Conservation (phyloP, 2,113 vertebrate species). For the Pungitius pungitius region DNA sequence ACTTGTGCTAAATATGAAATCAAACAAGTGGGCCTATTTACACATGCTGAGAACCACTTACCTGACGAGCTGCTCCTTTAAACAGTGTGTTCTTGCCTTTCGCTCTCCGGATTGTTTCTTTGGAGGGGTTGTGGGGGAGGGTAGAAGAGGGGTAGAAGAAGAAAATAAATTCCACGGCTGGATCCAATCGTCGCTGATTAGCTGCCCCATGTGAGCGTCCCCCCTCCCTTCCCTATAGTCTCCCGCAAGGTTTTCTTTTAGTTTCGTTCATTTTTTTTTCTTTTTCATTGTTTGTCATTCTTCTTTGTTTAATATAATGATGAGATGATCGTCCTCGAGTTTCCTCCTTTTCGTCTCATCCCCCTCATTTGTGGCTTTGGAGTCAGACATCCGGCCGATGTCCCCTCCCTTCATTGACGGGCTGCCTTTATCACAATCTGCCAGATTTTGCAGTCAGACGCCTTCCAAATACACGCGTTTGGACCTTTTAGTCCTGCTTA, state of each 20-base stretch:
- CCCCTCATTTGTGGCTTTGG: constrained; percentile 63
- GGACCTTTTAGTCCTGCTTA: constrained; percentile 52
- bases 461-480: constrained; percentile 47
- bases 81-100: constrained; percentile 1
- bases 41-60: constrained; percentile 40
- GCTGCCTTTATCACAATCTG: constrained; percentile 79
- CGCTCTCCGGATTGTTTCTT: constrained; percentile 36
- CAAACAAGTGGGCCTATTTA: constrained; percentile 50
- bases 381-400: constrained; percentile 70
- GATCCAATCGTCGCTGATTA: constrained; percentile 12
- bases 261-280: background rate
- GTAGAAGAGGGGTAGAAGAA: background rate
- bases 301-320: constrained; percentile 4
- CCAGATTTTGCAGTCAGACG: constrained; percentile 73
- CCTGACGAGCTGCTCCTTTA: constrained; percentile 31
- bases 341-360: constrained; percentile 50
- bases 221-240: too few species aligned
- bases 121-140: background rate
- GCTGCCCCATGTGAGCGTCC: background rate
- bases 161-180: constrained; percentile 9
- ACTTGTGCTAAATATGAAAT: constrained; percentile 40
- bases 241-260: background rate
- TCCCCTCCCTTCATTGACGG: constrained; percentile 74
- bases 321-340: constrained; percentile 42
- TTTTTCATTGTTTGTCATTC: background rate